Evolutionary conservation across 2,797 vertebrate genomes (phyloP), one percentile per base, ranked within the genome.

Genomic region (Varecia variegata): DNA sequence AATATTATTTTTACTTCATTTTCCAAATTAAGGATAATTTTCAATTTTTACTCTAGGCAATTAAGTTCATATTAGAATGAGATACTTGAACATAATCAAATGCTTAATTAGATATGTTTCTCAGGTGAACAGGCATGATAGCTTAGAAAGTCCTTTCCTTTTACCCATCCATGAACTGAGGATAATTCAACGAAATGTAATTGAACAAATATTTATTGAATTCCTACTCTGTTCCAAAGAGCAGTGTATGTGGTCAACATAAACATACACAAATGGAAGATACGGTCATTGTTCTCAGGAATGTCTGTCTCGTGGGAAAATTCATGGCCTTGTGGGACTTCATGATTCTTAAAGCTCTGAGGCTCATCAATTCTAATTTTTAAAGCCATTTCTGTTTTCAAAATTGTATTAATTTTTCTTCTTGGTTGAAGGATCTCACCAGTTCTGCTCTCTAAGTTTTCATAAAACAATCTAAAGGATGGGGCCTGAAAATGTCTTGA

Each of bases 311-410:
- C 15, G 7, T 54, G 27, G 73, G 45, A 23, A 7, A 81, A 77
- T 77, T 77, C 13, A 43, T 5, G 71, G 54, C 20, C 13, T 40
- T 60, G 7, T 47, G 45, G 56, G 35, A 47, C 4, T 30, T 74
- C 20, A 9, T 80, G 7, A 93, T 93, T 82, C 21, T 86, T 73
- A 85, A 71, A 58, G 81, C 23, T 21, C 47, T 0, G 56, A 65
- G 27, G 30, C 25, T 68, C 40, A 35, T 11, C 62, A 79, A 14
- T 94, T 67, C 14, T 87, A 73, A 81, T 54, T 60, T 93, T 71
- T 52, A 90, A 80, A 82, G 43, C 9, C n/a, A 79, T 93, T 95
- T 96, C 10, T 88, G 17, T 58, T 95, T 83, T 85, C 25, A 85
- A 77, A 91, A 47, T 85, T 32, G 25, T 11, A 50, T 70, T 74